These are phyloP conservation scores for Tenebrio molitor DNA, from an alignment of 1,140 invertebrate genomes.

Conservation along the genomic window DNA sequence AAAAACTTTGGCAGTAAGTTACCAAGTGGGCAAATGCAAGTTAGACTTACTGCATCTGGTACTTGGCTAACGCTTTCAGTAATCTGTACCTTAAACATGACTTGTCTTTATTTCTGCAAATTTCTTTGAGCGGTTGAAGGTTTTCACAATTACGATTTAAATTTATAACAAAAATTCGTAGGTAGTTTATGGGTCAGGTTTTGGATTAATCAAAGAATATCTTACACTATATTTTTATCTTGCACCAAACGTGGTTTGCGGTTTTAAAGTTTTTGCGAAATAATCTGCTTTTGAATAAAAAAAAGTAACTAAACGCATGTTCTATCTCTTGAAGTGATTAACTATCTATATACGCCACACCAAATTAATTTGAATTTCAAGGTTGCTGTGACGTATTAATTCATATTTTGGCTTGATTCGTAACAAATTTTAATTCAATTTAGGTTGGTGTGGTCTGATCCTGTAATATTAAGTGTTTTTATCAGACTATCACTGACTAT, in stretches of 20 bases:
- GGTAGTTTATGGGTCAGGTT: background rate
- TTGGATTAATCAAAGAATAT: too few species aligned
- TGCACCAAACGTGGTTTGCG: background rate
- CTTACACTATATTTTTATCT: too few species aligned
- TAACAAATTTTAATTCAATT: too few species aligned
- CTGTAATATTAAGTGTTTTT: too few species aligned
- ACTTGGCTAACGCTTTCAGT: constrained; percentile 35
- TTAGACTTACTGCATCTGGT: constrained; percentile 41
- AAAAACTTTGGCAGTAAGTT: constrained; percentile 33
- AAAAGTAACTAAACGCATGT: background rate
- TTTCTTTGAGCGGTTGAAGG: background rate
- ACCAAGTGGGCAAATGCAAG: constrained; percentile 27
- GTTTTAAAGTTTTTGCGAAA: background rate
- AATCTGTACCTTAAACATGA: background rate
- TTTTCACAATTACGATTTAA: background rate
- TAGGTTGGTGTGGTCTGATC: too few species aligned
- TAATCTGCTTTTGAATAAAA: background rate
- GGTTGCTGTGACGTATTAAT: too few species aligned
- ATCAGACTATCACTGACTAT: too few species aligned
- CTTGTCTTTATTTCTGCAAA: background rate
- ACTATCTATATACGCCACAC: background rate
- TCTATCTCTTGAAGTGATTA: background rate
- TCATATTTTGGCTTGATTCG: too few species aligned
- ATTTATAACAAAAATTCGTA: background rate
- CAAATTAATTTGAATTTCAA: background rate